Conservation (phyloP, 2,113 vertebrate genomes). For the Entosphenus tridentatus region DNA sequence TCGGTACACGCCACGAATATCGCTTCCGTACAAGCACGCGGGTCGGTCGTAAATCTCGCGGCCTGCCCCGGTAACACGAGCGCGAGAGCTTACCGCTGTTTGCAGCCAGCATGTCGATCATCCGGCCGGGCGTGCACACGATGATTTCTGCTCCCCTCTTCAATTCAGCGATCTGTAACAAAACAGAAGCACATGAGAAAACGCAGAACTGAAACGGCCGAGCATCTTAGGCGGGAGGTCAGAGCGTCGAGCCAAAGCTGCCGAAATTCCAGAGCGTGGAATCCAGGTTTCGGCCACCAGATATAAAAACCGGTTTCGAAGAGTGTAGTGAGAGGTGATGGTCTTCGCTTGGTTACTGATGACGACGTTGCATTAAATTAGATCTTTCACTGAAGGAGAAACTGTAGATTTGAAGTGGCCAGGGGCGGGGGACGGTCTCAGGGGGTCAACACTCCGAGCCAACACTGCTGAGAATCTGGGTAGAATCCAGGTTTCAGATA, state of each 20-base stretch:
- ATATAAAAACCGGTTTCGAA: background rate
- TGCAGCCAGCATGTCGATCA: conserved; percentile 98
- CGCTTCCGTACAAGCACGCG: too few species aligned
- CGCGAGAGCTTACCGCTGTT: conserved; percentile 67
- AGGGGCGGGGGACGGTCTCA: too few species aligned
- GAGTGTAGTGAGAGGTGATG: too few species aligned
- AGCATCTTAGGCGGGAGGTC: background rate
- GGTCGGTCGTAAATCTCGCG: background rate
- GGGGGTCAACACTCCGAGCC: too few species aligned
- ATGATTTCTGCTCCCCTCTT: conserved; percentile 98
- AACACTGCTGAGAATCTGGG: too few species aligned
- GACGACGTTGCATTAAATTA: background rate
- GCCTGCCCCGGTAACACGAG: background rate
- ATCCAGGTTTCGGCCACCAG: background rate
- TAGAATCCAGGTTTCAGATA: too few species aligned
- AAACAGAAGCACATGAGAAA: background rate
- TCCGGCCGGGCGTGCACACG: conserved; percentile 89
- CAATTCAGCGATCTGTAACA: conserved; percentile 70
- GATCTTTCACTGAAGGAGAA: background rate
- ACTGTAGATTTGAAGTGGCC: too few species aligned
- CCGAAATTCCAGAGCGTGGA: background rate
- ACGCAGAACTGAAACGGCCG: background rate
- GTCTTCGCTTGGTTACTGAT: background rate
- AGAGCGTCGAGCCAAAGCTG: background rate
- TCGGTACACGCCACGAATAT: too few species aligned